Evolutionary conservation across 2,797 vertebrate genomes (phyloP).

Genomic region (Rhynchonycteris naso): DNA sequence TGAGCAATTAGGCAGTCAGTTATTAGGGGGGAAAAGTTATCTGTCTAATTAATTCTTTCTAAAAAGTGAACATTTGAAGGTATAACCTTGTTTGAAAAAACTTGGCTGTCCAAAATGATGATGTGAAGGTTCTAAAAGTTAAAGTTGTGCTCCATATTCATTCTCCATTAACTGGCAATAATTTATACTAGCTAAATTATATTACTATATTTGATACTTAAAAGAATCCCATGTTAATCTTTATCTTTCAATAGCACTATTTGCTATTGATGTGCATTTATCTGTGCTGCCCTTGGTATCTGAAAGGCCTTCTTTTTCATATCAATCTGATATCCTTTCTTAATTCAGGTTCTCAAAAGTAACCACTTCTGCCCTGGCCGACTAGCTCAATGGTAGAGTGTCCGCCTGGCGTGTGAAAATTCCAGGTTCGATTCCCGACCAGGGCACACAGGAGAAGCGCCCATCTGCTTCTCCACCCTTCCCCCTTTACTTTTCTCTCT

Average conservation of each 20-base stretch:
- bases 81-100: background rate
- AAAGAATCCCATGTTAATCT: background rate
- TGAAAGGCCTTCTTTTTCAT: background rate
- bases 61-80: background rate
- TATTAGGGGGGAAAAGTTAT: background rate
- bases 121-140: background rate
- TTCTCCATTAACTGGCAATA: background rate
- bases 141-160: background rate
- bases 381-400: too few species aligned
- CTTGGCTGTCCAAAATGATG: background rate
- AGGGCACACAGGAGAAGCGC: too few species aligned
- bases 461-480: too few species aligned
- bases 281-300: background rate
- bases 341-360: slow-evolving; percentile 7
- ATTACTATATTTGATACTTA: background rate
- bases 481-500: too few species aligned
- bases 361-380: background rate
- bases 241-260: background rate
- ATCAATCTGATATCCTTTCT: background rate
- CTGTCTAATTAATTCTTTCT: background rate
- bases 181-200: background rate
- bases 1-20: background rate
- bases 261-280: background rate
- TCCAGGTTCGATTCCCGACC: too few species aligned
- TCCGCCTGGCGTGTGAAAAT: too few species aligned